These are phyloP conservation scores for Saccopteryx bilineata DNA, from an alignment of 2,113 vertebrate genomes.

Conservation along the genomic window DNA sequence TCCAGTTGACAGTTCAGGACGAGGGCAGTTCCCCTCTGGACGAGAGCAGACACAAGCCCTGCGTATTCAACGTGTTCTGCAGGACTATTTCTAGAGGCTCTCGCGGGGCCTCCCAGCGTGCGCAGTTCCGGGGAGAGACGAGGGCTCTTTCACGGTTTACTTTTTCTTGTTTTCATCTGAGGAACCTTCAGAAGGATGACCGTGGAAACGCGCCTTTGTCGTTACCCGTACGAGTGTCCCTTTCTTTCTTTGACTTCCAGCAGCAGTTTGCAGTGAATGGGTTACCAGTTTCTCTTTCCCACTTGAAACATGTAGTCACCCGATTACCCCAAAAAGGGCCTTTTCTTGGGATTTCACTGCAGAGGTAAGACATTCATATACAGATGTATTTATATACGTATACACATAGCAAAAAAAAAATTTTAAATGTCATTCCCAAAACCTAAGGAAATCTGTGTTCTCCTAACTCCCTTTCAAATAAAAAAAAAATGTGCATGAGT, in stretches of 20 bases:
- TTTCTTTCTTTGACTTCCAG: not conserved
- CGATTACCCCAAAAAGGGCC: not conserved
- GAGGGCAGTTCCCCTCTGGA: not conserved
- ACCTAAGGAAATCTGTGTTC: not conserved
- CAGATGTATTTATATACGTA: not conserved
- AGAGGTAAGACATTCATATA: not conserved
- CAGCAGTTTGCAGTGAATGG: not conserved
- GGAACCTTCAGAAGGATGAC: not conserved
- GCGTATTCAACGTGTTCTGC: not conserved
- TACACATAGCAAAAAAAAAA: not conserved
- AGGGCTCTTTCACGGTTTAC: accelerated
- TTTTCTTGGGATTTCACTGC: not conserved
- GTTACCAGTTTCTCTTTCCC: not conserved
- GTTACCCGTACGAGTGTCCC: not conserved
- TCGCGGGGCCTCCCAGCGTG: not conserved
- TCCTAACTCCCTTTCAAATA: not conserved
- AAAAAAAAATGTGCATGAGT: not conserved
- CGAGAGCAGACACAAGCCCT: not conserved
- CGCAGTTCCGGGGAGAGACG: accelerated
- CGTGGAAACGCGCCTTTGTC: not conserved
- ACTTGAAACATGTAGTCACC: not conserved
- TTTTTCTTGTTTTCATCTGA: not conserved
- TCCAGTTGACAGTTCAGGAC: not conserved
- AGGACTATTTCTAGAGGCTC: not conserved
- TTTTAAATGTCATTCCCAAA: not conserved